Percentiles rank a stretch among this genome's conserved stretches.
Conservation (phyloP, 2,113 vertebrate species). For the Carassius auratus region DNA sequence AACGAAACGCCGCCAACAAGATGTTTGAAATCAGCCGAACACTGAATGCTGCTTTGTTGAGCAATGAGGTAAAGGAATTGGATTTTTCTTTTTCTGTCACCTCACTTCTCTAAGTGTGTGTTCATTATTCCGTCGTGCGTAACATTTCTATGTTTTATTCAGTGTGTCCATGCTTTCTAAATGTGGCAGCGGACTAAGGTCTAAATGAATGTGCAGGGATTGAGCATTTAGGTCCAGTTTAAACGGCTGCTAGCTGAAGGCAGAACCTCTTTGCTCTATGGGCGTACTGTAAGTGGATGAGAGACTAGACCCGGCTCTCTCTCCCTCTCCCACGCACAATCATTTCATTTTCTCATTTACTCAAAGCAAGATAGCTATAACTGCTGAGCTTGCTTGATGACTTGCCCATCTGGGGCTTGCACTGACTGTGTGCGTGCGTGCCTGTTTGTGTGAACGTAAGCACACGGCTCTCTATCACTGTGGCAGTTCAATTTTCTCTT, state of each 20-base stretch:
- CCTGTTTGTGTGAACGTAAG: constrained; percentile 56
- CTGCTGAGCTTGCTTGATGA: constrained; percentile 92
- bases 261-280: constrained; percentile 56
- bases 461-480: constrained; percentile 61
- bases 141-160: constrained; percentile 65
- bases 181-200: constrained; percentile 56
- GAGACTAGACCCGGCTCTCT: constrained; percentile 63
- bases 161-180: constrained; percentile 63
- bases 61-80: constrained; percentile 93
- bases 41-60: constrained; percentile 99
- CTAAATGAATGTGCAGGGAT: constrained; percentile 64
- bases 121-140: constrained; percentile 55
- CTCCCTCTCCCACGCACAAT: constrained; percentile 49
- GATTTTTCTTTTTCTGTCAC: constrained; percentile 68
- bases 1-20: constrained; percentile 77
- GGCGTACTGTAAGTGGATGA: constrained; percentile 63
- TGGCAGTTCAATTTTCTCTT: constrained; percentile 65
- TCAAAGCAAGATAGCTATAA: constrained; percentile 89
- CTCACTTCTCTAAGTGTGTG: constrained; percentile 68
- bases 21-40: constrained; percentile 99
- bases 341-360: constrained; percentile 67
- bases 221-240: constrained; percentile 59
- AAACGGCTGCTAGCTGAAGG: constrained; percentile 53
- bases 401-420: constrained; percentile 90
- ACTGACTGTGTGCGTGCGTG: constrained; percentile 75